Evolutionary conservation across 1,140 invertebrate species (phyloP).

Genomic region (Reticulitermes speratus): DNA sequence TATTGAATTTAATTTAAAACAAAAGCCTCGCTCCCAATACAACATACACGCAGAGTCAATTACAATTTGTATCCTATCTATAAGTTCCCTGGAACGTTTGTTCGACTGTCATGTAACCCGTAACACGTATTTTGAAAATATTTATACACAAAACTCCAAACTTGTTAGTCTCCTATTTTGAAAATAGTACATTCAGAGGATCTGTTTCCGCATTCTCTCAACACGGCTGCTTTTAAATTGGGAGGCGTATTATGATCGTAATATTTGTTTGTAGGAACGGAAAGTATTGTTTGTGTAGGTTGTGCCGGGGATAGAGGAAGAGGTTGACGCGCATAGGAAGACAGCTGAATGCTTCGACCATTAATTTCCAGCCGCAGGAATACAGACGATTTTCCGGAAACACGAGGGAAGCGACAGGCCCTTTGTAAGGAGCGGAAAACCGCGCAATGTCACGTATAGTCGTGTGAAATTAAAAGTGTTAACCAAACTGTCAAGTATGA

Average conservation of each 20-base stretch:
- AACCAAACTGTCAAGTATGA: background rate
- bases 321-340: background rate
- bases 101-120: no score
- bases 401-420: background rate
- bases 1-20: no score
- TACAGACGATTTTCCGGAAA: slow-evolving; percentile 11
- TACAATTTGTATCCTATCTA: no score
- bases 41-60: no score
- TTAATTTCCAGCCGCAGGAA: slow-evolving; percentile 14
- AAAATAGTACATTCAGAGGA: background rate
- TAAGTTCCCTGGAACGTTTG: no score
- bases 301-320: background rate
- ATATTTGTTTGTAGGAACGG: background rate
- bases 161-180: background rate
- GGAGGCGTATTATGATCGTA: background rate
- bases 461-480: background rate
- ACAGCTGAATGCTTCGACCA: slow-evolving; percentile 10
- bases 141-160: no score
- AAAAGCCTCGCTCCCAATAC: no score
- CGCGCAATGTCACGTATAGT: background rate
- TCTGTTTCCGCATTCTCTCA: background rate
- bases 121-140: no score
- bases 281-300: background rate
- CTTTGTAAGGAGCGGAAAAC: slow-evolving; percentile 5
- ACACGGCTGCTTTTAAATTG: background rate